Evolutionary conservation across 2,888 invertebrate genomes (phyloP), one percentile per base, ranked within the genome.

Genomic region (Zygogramma bicolorata): DNA sequence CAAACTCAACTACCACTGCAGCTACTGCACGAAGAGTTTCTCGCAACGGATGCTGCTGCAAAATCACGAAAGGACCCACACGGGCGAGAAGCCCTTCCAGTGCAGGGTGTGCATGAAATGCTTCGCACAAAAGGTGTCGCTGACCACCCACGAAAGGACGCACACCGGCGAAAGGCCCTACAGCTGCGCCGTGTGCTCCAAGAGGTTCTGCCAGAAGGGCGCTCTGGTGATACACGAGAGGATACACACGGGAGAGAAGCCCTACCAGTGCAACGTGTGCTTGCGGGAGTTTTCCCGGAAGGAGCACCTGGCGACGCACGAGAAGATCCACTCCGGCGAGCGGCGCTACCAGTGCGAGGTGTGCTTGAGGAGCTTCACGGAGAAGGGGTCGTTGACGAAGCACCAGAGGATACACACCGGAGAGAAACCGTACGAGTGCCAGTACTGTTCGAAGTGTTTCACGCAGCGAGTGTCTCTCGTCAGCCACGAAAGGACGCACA

Each of bases 401-500:
- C 61, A 61, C 22, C 38, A 61, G 13, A 18, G 61, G 0, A 38
- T 61, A 3, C 61, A 61, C 3, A 38, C 31, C 5, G 61, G 61
- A 2, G 61, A 61, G 22, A 61, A 38, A n/a, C 70, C 70, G 3
- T 70, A 65, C 10, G 10, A 13, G 22, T 70, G 70, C 8, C 34
- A 31, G 25, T 34, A n/a, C 13, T 70, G 66, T 20, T 40, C 20
- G 2, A 61, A 15, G 31, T 22, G 38, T 10, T 70, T 70, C 20
- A 31, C 49, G n/a, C 61, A 65, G 5, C 22, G 38, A 15, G 38
- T 31, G 7, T 65, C 65, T 34, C 53, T 60, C 18, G 59, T 53
- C 1, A 53, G 60, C 8, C 70, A 70, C 27, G 66, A 66, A 25
- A 65, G 60, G 15, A 70, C 57, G 0, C 70, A 70, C 31, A 66